These are phyloP conservation scores for Papilio glaucus DNA, from an alignment of 1,140 invertebrate genomes.

Conservation along the genomic window DNA sequence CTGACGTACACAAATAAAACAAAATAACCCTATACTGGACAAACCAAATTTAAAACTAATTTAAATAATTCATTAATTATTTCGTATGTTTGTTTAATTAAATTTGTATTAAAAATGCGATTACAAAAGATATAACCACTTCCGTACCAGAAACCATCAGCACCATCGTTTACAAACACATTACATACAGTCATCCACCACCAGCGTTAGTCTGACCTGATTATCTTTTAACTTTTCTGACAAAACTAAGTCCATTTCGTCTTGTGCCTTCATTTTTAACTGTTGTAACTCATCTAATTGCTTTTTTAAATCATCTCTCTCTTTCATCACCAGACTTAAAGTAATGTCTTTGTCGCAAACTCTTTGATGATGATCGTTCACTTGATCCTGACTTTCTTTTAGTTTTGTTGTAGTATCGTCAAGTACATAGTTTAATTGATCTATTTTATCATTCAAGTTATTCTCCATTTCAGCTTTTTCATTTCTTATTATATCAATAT, in stretches of 20 bases:
- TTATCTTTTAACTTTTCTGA: constrained; percentile 59
- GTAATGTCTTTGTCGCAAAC: constrained; percentile 52
- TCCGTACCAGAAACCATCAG: neutral
- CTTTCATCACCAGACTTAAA: constrained; percentile 62
- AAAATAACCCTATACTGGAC: no score
- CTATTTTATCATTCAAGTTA: constrained; percentile 68
- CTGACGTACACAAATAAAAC: no score
- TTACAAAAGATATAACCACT: constrained; percentile 8
- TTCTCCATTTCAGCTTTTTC: constrained; percentile 56
- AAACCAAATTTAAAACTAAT: no score
- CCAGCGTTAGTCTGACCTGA: constrained; percentile 65
- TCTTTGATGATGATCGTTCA: constrained; percentile 42
- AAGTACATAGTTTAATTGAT: constrained; percentile 71
- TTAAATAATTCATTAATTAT: no score
- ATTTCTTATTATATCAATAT: constrained; percentile 47
- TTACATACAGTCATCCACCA: constrained; percentile 38
- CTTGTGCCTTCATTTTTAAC: constrained; percentile 70
- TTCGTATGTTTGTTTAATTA: no score
- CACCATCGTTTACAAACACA: constrained; percentile 31
- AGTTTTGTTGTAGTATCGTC: constrained; percentile 71
- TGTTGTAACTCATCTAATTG: constrained; percentile 64
- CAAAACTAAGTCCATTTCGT: constrained; percentile 47
- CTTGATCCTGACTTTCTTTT: constrained; percentile 46
- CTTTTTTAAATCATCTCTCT: constrained; percentile 62
- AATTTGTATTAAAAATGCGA: no score